phyloP scores from a whole-genome alignment of 2,113 vertebrate genomes.

The Callorhinus ursinus region DNA sequence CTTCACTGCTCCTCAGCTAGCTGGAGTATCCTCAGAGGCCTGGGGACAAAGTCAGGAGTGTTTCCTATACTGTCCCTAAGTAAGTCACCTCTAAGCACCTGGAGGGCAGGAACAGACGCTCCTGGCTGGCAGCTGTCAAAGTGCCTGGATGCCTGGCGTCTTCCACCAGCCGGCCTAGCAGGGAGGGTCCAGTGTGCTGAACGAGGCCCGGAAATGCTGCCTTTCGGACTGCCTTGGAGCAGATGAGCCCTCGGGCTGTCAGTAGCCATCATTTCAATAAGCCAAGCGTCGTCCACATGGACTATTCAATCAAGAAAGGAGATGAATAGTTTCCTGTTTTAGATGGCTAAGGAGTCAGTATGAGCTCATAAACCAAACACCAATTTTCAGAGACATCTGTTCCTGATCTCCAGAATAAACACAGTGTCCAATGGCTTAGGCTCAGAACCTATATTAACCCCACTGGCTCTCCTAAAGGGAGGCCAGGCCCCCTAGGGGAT shows the following conservation, averaged over 20 bases:
- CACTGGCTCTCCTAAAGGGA: neutral
- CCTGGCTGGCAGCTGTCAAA: neutral
- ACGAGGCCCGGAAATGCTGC: neutral
- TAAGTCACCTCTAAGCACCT: neutral
- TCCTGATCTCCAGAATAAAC: conserved; percentile 79
- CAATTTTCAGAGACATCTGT: conserved; percentile 76
- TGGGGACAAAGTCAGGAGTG: neutral
- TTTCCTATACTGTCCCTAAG: neutral
- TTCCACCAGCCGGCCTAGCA: neutral
- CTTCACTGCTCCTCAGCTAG: neutral
- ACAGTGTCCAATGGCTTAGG: conserved; percentile 55
- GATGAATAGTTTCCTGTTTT: conserved; percentile 82
- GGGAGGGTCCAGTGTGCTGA: neutral
- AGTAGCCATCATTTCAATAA: conserved; percentile 29
- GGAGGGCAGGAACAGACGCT: neutral
- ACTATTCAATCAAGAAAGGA: conserved; percentile 63
- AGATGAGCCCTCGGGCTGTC: neutral
- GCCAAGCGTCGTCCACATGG: conserved; percentile 38
- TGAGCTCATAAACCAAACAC: conserved; percentile 83
- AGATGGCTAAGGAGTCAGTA: conserved; percentile 65
- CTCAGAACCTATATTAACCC: conserved; percentile 42
- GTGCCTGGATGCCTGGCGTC: neutral
- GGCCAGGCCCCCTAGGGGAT: neutral
- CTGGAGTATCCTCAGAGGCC: neutral
- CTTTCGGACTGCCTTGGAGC: conserved; percentile 58